Percentiles rank a stretch among this genome's conserved stretches.
phyloP scores from a whole-genome alignment of 1,140 invertebrate species.

The Lasioglossum baleicum region DNA sequence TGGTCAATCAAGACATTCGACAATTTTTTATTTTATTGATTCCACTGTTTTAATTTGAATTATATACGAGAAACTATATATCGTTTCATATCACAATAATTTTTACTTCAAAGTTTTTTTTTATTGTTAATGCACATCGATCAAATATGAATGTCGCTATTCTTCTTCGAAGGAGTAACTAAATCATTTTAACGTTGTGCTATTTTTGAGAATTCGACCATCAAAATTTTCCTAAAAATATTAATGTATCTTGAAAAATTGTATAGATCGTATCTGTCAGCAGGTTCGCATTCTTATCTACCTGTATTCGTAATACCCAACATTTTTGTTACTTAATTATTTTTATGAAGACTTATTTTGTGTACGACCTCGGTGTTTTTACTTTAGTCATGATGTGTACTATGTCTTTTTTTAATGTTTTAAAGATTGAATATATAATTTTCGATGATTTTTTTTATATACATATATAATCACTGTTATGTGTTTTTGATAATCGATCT shows the following conservation, averaged over 20 bases:
- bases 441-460: not conserved
- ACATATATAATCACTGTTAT: not conserved
- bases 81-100: no score
- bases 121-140: no score
- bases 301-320: no score
- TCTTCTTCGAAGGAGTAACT: no score
- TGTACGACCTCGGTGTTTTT: not conserved
- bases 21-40: not conserved
- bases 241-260: not conserved
- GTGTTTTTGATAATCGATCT: not conserved
- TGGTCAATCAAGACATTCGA: no score
- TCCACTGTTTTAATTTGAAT: not conserved
- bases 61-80: no score
- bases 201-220: no score
- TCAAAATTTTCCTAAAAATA: no score
- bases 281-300: not conserved
- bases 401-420: not conserved
- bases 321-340: not conserved
- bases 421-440: not conserved
- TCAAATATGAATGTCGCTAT: no score
- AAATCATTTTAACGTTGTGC: no score
- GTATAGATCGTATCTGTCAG: not conserved
- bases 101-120: no score
- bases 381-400: not conserved
- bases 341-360: slow-evolving; percentile 19